Evolutionary conservation across 2,113 vertebrate genomes (phyloP), one percentile per base, ranked within the genome.

Genomic region (Cygnus buccinator): DNA sequence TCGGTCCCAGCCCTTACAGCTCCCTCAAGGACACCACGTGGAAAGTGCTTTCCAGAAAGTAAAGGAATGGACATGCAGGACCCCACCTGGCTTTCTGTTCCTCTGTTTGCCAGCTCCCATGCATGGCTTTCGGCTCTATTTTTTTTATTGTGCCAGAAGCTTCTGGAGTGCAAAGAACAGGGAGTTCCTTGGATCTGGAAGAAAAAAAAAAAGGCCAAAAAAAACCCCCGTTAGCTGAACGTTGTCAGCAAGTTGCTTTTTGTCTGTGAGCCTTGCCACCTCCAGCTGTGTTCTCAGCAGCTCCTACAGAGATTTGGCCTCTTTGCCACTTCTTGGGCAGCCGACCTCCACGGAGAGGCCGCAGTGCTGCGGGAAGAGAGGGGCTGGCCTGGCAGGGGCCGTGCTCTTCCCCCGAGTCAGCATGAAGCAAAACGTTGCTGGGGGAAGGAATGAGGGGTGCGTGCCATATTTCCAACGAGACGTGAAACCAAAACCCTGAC

Each of bases 381-480:
- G n/a, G 62, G 31, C 14, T 71, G 90, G 83, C 87, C 67, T 55
- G 68, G 39, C 85, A 80, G 68, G 44, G 62, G 73, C 78, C 57
- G 4, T 25, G 4, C 63, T 71, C 58, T 87, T 84, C 52, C 86
- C n/a, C 67, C 67, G 48, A 74, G 72, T 25, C 87, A 87, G 76
- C 81, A 6, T 28, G 90, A 86, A 57, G 22, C 41, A 10, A 55
- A 82, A 61, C 3, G 54, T 31, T 73, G 71, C 54, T 43, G 3
- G 13, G 67, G 62, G 78, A 79, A 93, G 68, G 90, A 66, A 87
- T 74, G 83, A 93, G 50, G 72, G 44, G 83, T 4, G 5, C 4
- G 6, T 87, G 73, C 94, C 90, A 90, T 90, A 50, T 87, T 90
- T 84, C 87, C 90, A 88, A 31, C 3, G 44, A 90, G 87, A 87